These are phyloP conservation scores for Uloborus diversus DNA, from an alignment of 1,140 invertebrate genomes.

Conservation along the genomic window DNA sequence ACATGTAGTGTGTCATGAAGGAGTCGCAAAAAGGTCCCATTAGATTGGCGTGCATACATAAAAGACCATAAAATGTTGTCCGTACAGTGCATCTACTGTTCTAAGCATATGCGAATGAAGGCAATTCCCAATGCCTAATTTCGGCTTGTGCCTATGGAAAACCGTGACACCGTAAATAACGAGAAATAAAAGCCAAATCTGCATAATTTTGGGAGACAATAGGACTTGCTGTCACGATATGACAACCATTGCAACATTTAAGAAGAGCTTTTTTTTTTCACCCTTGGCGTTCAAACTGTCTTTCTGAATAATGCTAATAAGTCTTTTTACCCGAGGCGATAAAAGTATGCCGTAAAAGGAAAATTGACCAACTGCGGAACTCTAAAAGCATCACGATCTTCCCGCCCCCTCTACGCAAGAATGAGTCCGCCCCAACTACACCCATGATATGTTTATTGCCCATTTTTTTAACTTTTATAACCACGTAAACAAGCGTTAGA, in stretches of 20 bases:
- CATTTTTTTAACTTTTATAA: conserved; percentile 45
- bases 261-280: conserved; percentile 28
- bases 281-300: conserved; percentile 18
- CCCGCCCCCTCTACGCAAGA: background rate
- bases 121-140: conserved; percentile 44
- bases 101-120: conserved; percentile 26
- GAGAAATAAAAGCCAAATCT: conserved; percentile 49
- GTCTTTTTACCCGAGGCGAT: conserved; percentile 46
- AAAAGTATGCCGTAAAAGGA: conserved; percentile 38
- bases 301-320: conserved; percentile 51
- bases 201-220: conserved; percentile 51
- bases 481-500: conserved; percentile 39
- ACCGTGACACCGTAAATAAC: conserved; percentile 51
- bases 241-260: conserved; percentile 46
- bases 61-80: conserved; percentile 27
- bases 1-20: conserved; percentile 7
- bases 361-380: conserved; percentile 40
- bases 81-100: conserved; percentile 34
- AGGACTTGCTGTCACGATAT: conserved; percentile 41
- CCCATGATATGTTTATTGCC: conserved; percentile 33
- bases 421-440: conserved; percentile 13
- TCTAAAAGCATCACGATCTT: conserved; percentile 34
- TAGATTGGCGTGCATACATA: conserved; percentile 30
- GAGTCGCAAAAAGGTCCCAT: conserved; percentile 17
- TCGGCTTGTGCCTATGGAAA: conserved; percentile 23